phyloP scores from a whole-genome alignment of 2,113 vertebrate species.

The Physeter macrocephalus region DNA sequence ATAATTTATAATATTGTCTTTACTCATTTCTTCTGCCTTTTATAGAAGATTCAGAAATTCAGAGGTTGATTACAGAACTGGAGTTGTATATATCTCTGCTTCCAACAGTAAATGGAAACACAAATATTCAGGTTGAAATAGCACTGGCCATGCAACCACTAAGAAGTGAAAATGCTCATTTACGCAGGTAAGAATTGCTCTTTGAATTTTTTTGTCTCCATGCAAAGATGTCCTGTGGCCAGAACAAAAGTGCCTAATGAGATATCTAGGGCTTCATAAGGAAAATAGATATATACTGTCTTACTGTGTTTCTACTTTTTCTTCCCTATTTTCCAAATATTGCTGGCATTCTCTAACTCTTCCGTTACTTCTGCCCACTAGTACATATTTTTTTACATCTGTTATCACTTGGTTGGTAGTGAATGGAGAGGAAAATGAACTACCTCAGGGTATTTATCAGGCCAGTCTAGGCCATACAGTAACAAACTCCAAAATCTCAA shows the following conservation, averaged over 20 bases:
- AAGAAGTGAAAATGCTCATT: conserved; percentile 85
- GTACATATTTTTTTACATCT: background rate
- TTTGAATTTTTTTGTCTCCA: conserved; percentile 15
- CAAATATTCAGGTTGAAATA: conserved; percentile 81
- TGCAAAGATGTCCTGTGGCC: background rate
- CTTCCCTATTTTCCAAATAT: background rate
- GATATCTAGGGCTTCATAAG: background rate
- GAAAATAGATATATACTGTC: background rate
- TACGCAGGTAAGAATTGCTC: conserved; percentile 83
- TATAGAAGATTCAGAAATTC: conserved; percentile 82
- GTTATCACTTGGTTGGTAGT: background rate
- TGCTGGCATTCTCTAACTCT: background rate
- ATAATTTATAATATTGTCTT: background rate
- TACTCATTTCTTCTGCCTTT: conserved; percentile 10
- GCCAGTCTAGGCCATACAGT: background rate
- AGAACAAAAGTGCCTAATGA: background rate
- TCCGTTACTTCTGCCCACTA: background rate
- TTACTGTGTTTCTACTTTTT: background rate
- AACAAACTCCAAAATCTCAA: background rate
- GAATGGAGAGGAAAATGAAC: background rate
- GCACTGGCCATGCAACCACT: conserved; percentile 83
- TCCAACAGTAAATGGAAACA: conserved; percentile 71
- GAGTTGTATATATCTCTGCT: conserved; percentile 83
- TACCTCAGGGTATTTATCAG: background rate
- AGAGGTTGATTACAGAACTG: conserved; percentile 83